These are phyloP conservation scores for Xerus inauris DNA, from an alignment of 2,113 vertebrate genomes.

Conservation along the genomic window DNA sequence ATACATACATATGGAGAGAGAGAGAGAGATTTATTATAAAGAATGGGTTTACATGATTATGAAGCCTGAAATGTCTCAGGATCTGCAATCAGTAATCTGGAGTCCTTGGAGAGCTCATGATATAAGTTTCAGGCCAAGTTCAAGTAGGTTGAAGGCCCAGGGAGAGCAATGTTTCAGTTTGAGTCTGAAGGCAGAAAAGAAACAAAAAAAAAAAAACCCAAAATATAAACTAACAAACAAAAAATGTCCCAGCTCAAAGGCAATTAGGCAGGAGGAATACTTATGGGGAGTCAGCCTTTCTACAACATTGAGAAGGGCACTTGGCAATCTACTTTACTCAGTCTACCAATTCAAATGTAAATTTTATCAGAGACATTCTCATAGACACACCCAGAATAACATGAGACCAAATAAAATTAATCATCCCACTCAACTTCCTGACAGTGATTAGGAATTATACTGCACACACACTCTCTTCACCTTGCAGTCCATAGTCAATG, in stretches of 20 bases:
- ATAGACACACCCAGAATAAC: neutral
- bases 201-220: neutral
- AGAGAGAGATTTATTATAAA: neutral
- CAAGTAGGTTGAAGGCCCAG: neutral
- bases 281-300: neutral
- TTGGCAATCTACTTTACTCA: neutral
- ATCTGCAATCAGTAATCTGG: neutral
- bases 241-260: neutral
- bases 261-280: neutral
- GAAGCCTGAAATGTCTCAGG: neutral
- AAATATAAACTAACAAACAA: neutral
- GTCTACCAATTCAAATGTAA: neutral
- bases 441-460: neutral
- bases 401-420: neutral
- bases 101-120: neutral
- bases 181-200: neutral
- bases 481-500: neutral
- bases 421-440: neutral
- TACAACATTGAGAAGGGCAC: rapidly evolving
- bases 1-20: neutral
- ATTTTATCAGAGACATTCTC: neutral
- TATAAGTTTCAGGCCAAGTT: neutral
- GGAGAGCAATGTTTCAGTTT: neutral
- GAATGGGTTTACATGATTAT: neutral
- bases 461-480: neutral